A percentile compares a stretch with the other conserved stretches of the same genome.
phyloP scores from a whole-genome alignment of 1,140 invertebrate species.

The Stegodyphus dumicola region DNA sequence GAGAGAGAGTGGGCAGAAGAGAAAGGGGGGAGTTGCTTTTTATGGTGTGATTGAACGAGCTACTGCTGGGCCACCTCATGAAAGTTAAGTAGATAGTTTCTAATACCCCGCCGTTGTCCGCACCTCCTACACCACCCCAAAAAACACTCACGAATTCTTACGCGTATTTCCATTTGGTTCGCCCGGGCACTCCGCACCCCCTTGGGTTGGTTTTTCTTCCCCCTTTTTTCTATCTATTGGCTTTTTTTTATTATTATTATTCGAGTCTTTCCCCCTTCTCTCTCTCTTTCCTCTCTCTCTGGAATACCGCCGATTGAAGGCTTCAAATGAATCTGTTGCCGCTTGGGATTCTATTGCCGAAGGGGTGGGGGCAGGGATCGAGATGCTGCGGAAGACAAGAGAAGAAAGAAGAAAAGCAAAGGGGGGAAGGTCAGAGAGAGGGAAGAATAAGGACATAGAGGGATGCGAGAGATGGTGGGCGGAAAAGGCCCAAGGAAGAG shows the following conservation, averaged over 20 bases:
- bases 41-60: conserved; percentile 55
- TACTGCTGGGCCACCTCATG: conserved; percentile 49
- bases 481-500: not conserved
- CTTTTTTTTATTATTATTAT: not conserved
- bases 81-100: conserved; percentile 62
- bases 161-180: conserved; percentile 48
- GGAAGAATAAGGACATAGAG: conserved; percentile 19
- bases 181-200: conserved; percentile 3
- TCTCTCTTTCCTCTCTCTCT: not conserved
- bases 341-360: conserved; percentile 36
- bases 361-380: not conserved
- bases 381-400: conserved; percentile 3
- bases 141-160: conserved; percentile 45
- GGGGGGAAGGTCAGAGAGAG: not conserved
- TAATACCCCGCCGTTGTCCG: conserved; percentile 45
- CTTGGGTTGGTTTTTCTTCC: not conserved
- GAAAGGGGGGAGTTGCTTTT: conserved; percentile 27
- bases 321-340: conserved; percentile 61
- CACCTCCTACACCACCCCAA: conserved; percentile 18
- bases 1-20: not conserved
- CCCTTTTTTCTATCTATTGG: conserved; percentile 9
- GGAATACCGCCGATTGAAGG: conserved; percentile 33
- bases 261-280: not conserved
- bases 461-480: not conserved
- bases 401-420: not conserved